These are phyloP conservation scores for Akabosia matsudoensis DNA, from an alignment of 1,140 invertebrate genomes.

Conservation along the genomic window DNA sequence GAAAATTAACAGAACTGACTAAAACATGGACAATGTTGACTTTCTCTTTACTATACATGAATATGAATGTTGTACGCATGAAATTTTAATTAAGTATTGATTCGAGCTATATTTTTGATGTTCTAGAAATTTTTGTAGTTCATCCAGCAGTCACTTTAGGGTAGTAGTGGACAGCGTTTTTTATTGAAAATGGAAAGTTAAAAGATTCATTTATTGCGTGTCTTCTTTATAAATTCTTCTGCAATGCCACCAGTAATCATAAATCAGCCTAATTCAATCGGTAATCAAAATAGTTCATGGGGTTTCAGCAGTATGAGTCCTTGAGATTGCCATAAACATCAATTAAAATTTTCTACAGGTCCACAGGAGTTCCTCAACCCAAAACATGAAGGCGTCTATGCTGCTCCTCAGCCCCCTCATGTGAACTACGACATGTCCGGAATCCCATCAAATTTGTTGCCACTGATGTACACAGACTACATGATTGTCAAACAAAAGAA, in stretches of 20 bases:
- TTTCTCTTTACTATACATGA: too few species aligned
- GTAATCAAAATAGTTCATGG: too few species aligned
- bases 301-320: too few species aligned
- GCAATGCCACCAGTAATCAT: not conserved
- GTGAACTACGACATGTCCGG: not conserved
- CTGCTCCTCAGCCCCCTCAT: not conserved
- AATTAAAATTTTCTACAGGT: not conserved
- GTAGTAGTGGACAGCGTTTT: too few species aligned
- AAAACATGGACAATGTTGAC: too few species aligned
- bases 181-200: not conserved
- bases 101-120: not conserved
- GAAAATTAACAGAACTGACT: too few species aligned
- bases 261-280: conserved; percentile 10
- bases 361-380: conserved; percentile 3
- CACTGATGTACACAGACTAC: not conserved
- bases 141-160: too few species aligned
- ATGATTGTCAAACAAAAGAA: conserved; percentile 1
- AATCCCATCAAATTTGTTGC: not conserved
- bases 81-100: not conserved
- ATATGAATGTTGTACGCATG: too few species aligned
- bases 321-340: too few species aligned
- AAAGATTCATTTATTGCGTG: not conserved
- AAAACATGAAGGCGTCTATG: not conserved
- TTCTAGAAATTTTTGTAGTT: too few species aligned
- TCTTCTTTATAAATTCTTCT: not conserved